phyloP scores from a whole-genome alignment of 2,888 invertebrate species.

The Macrosoma leucophasiata region DNA sequence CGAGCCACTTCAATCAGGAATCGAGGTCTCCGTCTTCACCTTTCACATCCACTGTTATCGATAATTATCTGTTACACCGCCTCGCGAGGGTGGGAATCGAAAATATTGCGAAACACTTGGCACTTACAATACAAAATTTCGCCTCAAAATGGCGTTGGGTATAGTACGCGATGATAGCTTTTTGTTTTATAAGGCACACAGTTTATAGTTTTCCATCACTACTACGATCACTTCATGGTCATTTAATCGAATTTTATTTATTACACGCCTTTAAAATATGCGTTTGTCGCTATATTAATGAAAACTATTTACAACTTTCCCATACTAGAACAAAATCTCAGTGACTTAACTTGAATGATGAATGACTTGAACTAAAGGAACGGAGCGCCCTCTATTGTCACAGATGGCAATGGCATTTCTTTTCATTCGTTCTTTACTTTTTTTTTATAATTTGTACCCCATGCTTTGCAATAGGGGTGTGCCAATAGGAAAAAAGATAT shows the following conservation, averaged over 20 bases:
- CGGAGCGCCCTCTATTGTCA: constrained; percentile 31
- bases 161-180: constrained; percentile 76
- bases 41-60: constrained; percentile 40
- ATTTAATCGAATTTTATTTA: constrained; percentile 48
- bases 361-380: too few relatives aligned
- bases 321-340: constrained; percentile 44
- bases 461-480: too few relatives aligned
- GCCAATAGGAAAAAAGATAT: too few relatives aligned
- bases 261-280: constrained; percentile 33
- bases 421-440: too few relatives aligned
- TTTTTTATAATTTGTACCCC: too few relatives aligned
- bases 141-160: constrained; percentile 78
- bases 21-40: constrained; percentile 29
- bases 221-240: constrained; percentile 46
- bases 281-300: constrained; percentile 45
- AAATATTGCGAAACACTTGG: constrained; percentile 75
- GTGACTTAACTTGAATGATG: constrained; percentile 26
- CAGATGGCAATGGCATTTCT: constrained; percentile 5
- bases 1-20: constrained; percentile 33
- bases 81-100: constrained; percentile 42
- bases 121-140: constrained; percentile 77
- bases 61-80: constrained; percentile 40
- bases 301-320: constrained; percentile 74
- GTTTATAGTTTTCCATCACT: constrained; percentile 54
- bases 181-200: constrained; percentile 68